Evolutionary conservation across 2,888 invertebrate genomes (phyloP).

Genomic region (Pogonocherus hispidulus): DNA sequence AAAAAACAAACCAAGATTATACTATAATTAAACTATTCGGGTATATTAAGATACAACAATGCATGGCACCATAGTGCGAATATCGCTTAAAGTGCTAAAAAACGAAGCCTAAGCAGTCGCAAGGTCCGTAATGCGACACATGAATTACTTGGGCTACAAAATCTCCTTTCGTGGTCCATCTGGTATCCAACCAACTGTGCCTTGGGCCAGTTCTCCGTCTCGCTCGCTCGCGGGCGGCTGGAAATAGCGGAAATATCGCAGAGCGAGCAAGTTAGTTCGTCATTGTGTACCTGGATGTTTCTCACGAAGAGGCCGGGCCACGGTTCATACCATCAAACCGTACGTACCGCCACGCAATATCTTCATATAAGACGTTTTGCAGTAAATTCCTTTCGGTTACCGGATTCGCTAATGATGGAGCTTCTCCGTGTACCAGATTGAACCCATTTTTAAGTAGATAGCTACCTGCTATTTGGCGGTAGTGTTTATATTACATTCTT

Average conservation of each 20-base stretch:
- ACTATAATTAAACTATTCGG: too few species aligned
- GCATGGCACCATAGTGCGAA: too few species aligned
- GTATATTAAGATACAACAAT: too few species aligned
- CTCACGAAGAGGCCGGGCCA: constrained; percentile 54
- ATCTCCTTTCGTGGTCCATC: constrained; percentile 27
- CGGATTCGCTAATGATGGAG: constrained; percentile 11
- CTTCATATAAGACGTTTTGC: constrained; percentile 36
- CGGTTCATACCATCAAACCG: constrained; percentile 37
- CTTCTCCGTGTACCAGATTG: constrained; percentile 4
- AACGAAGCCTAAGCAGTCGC: too few species aligned
- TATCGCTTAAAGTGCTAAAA: too few species aligned
- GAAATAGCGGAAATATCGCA: constrained; percentile 47
- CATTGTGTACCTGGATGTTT: constrained; percentile 56
- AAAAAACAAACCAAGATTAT: too few species aligned
- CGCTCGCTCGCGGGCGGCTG: constrained; percentile 30
- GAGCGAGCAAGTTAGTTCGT: constrained; percentile 45
- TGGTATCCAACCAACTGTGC: constrained; percentile 33
- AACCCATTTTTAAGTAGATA: neutral
- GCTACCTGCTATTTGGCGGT: too few species aligned
- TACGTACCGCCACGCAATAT: constrained; percentile 35
- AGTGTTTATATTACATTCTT: too few species aligned
- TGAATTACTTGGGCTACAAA: too few species aligned
- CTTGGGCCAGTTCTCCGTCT: constrained; percentile 31
- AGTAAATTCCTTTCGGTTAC: constrained; percentile 28
- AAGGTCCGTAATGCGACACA: too few species aligned